A percentile compares a stretch with the other conserved stretches of the same genome.
phyloP scores from a whole-genome alignment of 2,113 vertebrate genomes.

The Anoura caudifer region DNA sequence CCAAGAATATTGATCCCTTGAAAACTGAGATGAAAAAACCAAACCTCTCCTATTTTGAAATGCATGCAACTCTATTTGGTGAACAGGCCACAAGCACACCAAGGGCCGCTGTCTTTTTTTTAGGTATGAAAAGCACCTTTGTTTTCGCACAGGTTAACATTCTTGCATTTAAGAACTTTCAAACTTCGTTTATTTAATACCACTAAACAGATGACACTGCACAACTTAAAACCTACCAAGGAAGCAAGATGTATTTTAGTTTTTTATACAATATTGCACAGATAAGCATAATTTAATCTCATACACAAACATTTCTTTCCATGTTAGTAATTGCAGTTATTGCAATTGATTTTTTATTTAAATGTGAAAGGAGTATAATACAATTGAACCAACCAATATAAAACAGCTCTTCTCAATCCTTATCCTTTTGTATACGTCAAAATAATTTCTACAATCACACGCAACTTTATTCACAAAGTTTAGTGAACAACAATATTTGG shows the following conservation, averaged over 20 bases:
- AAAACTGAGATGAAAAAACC: neutral
- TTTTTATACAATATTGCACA: neutral
- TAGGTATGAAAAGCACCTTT: neutral
- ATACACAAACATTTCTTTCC: neutral
- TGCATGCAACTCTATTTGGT: neutral
- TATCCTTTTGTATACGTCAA: neutral
- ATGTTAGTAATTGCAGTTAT: neutral
- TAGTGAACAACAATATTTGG: conserved; percentile 32
- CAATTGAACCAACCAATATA: neutral
- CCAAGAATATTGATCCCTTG: neutral
- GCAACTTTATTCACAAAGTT: conserved; percentile 20
- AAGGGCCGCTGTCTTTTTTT: neutral
- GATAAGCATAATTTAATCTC: neutral
- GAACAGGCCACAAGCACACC: neutral
- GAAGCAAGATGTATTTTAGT: neutral
- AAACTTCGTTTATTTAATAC: neutral
- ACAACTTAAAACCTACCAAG: neutral
- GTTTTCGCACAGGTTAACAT: neutral
- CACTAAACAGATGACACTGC: neutral
- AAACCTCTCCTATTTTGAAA: neutral
- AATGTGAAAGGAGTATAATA: neutral
- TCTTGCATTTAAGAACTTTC: neutral
- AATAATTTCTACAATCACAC: conserved; percentile 26
- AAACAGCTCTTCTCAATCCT: neutral
- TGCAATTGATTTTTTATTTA: neutral